Conservation (phyloP, 2,888 invertebrate species). For the Tinea semifulvella region DNA sequence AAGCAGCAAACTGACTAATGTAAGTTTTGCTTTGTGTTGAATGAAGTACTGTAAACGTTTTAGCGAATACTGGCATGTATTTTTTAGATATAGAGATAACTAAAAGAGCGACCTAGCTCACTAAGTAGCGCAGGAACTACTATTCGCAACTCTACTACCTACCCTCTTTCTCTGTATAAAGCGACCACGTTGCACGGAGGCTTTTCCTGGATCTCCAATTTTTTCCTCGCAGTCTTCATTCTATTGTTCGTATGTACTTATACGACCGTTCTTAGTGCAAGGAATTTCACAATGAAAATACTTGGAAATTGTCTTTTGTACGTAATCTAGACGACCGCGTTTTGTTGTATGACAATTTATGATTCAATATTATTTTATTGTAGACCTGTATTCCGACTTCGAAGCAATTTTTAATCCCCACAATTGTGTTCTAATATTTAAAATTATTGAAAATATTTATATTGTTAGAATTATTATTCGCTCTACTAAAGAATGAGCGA, state of each 20-base stretch:
- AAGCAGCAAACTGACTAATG: no score
- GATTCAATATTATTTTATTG: no score
- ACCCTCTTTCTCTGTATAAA: conserved; percentile 53
- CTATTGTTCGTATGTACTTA: conserved; percentile 1
- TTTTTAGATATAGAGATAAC: no score
- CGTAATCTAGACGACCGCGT: conserved; percentile 9
- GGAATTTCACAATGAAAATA: neutral
- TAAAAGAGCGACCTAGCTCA: no score
- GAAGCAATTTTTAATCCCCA: neutral
- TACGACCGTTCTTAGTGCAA: neutral
- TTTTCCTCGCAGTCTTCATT: conserved; percentile 21
- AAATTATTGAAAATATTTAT: neutral
- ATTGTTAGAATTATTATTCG: neutral
- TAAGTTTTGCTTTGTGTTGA: no score
- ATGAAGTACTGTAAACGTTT: no score
- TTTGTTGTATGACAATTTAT: conserved; percentile 1
- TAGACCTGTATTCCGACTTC: no score
- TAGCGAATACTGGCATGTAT: no score
- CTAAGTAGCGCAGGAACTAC: no score
- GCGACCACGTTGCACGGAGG: conserved; percentile 48
- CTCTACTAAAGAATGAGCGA: no score
- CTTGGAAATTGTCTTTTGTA: conserved; percentile 8
- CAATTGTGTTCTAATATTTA: neutral
- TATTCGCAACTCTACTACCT: no score
- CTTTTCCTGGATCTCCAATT: conserved; percentile 34